Conservation (phyloP, 2,888 invertebrate genomes). For the Druceiella hillmani region DNA sequence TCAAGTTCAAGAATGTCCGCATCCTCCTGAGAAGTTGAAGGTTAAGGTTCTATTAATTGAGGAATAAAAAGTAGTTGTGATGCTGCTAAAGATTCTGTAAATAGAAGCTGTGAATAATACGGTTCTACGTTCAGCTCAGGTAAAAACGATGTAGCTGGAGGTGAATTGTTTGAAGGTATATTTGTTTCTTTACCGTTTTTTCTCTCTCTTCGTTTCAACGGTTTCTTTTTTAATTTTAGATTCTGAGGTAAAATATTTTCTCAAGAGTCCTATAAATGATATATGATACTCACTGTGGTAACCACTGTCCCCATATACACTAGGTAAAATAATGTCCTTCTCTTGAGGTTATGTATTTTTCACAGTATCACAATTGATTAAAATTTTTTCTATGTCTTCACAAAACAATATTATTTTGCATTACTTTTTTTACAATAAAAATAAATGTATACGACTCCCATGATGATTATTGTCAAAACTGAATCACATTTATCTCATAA, state of each 20-base stretch:
- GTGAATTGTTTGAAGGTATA: background rate
- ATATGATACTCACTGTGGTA: conserved; percentile 7
- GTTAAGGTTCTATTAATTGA: conserved; percentile 11
- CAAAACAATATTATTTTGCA: no score
- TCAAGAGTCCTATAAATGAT: conserved; percentile 8
- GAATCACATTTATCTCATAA: no score
- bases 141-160: no score
- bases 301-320: conserved; percentile 8
- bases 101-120: no score
- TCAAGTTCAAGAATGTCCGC: no score
- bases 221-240: conserved; percentile 4
- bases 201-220: no score
- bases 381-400: no score
- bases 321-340: conserved; percentile 11
- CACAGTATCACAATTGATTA: conserved; percentile 13
- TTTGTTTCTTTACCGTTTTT: background rate
- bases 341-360: conserved; percentile 19
- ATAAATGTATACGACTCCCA: no score
- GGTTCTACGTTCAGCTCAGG: conserved; percentile 8
- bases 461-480: no score
- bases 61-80: conserved; percentile 10
- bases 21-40: conserved; percentile 11
- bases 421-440: no score
- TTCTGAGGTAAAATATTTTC: conserved; percentile 6
- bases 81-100: no score